phyloP scores from a whole-genome alignment of 2,888 invertebrate species.

The Gandaritis pyraliata region DNA sequence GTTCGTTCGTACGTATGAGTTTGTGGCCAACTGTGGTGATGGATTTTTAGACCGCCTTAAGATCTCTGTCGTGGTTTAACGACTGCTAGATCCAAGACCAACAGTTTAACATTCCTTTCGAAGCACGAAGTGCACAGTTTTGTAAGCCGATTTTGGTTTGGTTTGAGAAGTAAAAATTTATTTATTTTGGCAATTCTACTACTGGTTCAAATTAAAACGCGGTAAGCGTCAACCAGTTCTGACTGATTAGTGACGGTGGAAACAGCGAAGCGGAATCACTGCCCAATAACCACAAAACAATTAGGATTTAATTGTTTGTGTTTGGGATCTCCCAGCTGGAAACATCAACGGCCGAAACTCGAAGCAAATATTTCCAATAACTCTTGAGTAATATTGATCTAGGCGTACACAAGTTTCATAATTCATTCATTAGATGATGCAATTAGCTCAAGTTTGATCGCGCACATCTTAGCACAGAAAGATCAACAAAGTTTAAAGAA shows the following conservation, averaged over 20 bases:
- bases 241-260: conserved; percentile 17
- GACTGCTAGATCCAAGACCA: no score
- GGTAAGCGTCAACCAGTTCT: neutral
- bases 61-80: no score
- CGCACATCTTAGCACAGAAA: no score
- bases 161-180: no score
- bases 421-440: neutral
- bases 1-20: no score
- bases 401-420: conserved; percentile 1
- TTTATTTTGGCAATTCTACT: no score
- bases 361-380: conserved; percentile 26
- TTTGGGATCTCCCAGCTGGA: conserved; percentile 17
- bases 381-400: conserved; percentile 22
- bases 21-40: no score
- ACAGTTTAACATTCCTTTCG: no score
- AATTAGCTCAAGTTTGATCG: neutral
- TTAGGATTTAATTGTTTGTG: conserved; percentile 30
- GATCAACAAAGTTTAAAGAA: no score
- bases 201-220: neutral
- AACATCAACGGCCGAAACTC: conserved; percentile 23
- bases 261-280: conserved; percentile 20
- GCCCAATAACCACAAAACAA: conserved; percentile 24
- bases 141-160: no score
- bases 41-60: no score
- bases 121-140: no score